phyloP scores from a whole-genome alignment of 2,888 invertebrate genomes.

The Ariolimax columbianus region DNA sequence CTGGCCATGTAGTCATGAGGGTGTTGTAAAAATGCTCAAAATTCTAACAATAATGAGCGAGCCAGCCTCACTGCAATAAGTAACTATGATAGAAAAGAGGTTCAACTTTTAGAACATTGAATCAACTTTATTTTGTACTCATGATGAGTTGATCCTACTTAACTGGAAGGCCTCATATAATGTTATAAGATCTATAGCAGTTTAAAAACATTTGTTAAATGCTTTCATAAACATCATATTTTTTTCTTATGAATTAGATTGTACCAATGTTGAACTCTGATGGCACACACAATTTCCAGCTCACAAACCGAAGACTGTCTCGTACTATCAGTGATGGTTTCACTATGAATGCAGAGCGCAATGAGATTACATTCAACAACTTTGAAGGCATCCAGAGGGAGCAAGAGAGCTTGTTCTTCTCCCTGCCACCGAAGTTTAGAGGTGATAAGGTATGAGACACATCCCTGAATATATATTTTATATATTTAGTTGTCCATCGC shows the following conservation, averaged over 20 bases:
- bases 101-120: too few relatives aligned
- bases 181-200: too few relatives aligned
- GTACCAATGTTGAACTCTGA: constrained; percentile 68
- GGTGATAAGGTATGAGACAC: constrained; percentile 69
- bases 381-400: constrained; percentile 73
- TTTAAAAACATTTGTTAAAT: not conserved
- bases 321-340: constrained; percentile 77
- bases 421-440: constrained; percentile 73
- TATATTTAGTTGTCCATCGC: too few relatives aligned
- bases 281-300: constrained; percentile 76
- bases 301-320: constrained; percentile 76
- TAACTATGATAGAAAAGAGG: too few relatives aligned
- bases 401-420: constrained; percentile 73
- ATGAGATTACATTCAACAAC: constrained; percentile 76
- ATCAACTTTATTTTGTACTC: too few relatives aligned
- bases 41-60: too few relatives aligned
- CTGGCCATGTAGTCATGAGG: too few relatives aligned
- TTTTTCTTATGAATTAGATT: constrained; percentile 61
- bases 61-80: too few relatives aligned
- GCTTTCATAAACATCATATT: not conserved
- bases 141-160: too few relatives aligned
- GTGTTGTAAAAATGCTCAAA: too few relatives aligned
- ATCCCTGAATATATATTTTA: too few relatives aligned
- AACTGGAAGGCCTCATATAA: too few relatives aligned
- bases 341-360: constrained; percentile 77